A percentile compares a stretch with the other conserved stretches of the same genome.
Evolutionary conservation across 2,888 invertebrate genomes (phyloP).

Genomic region (Parnassius mnemosyne): DNA sequence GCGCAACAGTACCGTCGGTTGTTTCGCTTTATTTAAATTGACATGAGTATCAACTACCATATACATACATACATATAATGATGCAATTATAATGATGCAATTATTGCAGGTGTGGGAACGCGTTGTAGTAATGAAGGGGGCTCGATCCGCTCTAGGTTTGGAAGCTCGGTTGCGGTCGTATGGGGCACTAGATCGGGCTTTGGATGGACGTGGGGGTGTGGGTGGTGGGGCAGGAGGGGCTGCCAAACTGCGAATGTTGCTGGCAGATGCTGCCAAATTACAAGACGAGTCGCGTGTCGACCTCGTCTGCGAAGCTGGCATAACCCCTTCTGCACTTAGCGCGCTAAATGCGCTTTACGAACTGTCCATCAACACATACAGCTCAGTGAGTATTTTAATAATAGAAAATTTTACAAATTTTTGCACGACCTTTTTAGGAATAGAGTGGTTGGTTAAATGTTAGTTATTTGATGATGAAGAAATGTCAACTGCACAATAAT

Average conservation of each 20-base stretch:
- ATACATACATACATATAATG: slow-evolving; percentile 9
- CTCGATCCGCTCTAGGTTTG: slow-evolving; percentile 70
- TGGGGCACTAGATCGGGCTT: slow-evolving; percentile 80
- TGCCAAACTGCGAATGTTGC: slow-evolving; percentile 71
- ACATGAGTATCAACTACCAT: slow-evolving; percentile 9
- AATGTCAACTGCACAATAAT: too few relatives aligned
- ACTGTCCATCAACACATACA: slow-evolving; percentile 62
- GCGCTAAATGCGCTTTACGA: slow-evolving; percentile 59
- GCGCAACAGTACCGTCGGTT: too few relatives aligned
- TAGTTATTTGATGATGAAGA: too few relatives aligned
- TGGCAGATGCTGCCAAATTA: slow-evolving; percentile 83
- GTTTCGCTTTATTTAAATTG: too few relatives aligned
- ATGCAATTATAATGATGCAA: background rate
- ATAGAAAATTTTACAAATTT: too few relatives aligned
- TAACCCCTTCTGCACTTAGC: slow-evolving; percentile 54
- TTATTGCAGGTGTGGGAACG: slow-evolving; percentile 84
- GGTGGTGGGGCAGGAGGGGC: slow-evolving; percentile 76
- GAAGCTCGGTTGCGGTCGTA: slow-evolving; percentile 85
- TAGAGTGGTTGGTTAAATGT: too few relatives aligned
- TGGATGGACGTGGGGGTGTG: slow-evolving; percentile 82
- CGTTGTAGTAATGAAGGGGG: slow-evolving; percentile 55
- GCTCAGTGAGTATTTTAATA: slow-evolving; percentile 49
- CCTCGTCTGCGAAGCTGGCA: slow-evolving; percentile 64
- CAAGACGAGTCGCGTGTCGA: slow-evolving; percentile 79
- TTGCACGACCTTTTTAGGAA: too few relatives aligned